Conservation (phyloP, 2,888 invertebrate species). For the Mythimna loreyi region DNA sequence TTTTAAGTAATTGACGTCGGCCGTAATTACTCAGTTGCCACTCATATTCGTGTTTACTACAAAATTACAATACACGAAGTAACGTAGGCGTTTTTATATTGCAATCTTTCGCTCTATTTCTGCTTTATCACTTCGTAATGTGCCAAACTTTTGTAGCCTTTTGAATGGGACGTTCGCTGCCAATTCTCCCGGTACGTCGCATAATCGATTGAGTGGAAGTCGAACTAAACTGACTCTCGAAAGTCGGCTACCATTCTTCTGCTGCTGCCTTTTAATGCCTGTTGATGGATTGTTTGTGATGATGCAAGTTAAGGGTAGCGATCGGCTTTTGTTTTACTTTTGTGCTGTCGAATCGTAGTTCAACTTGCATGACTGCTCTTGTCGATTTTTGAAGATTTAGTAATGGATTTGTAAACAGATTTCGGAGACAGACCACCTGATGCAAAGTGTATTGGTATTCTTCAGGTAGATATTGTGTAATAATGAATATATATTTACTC, state of each 20-base stretch:
- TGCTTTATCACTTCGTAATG: conserved; percentile 50
- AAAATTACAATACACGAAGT: conserved; percentile 22
- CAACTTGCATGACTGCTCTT: not conserved
- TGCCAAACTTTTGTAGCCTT: conserved; percentile 52
- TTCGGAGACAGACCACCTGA: not conserved
- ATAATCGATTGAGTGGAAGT: conserved; percentile 52
- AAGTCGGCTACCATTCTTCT: conserved; percentile 45
- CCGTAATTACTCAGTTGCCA: conserved; percentile 72
- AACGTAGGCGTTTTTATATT: conserved; percentile 17
- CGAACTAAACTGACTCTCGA: conserved; percentile 42
- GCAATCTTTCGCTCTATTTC: conserved; percentile 33
- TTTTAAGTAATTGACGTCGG: conserved; percentile 75
- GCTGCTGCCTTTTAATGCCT: conserved; percentile 34
- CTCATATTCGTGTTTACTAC: conserved; percentile 48
- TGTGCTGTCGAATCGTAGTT: not conserved
- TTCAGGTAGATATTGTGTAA: not conserved
- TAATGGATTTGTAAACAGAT: not conserved
- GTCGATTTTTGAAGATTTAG: not conserved
- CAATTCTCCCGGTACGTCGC: conserved; percentile 48
- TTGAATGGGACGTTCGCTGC: conserved; percentile 44
- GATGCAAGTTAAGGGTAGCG: conserved; percentile 24
- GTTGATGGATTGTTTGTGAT: conserved; percentile 43
- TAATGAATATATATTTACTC: not conserved
- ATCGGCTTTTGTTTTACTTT: conserved; percentile 27
- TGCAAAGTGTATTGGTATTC: not conserved